These are phyloP conservation scores for Caradrina kadenii DNA, from an alignment of 2,888 invertebrate species.

Conservation along the genomic window DNA sequence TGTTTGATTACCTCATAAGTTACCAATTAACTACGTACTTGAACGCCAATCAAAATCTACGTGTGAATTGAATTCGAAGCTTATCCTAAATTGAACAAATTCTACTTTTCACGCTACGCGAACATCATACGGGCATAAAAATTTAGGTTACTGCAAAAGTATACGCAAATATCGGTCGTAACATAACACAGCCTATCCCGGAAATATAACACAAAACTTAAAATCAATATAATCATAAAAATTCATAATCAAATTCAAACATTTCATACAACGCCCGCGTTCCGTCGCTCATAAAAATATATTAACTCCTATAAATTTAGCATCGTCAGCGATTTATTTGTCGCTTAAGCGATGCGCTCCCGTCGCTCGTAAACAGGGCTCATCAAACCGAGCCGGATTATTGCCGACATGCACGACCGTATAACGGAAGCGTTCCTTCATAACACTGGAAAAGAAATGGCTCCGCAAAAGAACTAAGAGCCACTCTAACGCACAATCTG, in stretches of 20 bases:
- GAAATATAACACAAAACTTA: slow-evolving; percentile 60
- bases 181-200: slow-evolving; percentile 33
- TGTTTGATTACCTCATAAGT: slow-evolving; percentile 52
- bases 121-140: slow-evolving; percentile 32
- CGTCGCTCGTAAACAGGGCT: slow-evolving; percentile 83
- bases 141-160: slow-evolving; percentile 21
- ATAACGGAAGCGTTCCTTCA: slow-evolving; percentile 73
- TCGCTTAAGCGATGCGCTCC: slow-evolving; percentile 82
- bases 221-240: slow-evolving; percentile 62
- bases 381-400: slow-evolving; percentile 80
- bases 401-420: slow-evolving; percentile 77
- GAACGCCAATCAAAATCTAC: slow-evolving; percentile 17
- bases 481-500: slow-evolving; percentile 52
- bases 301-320: slow-evolving; percentile 86
- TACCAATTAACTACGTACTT: slow-evolving; percentile 38
- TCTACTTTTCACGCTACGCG: neutral
- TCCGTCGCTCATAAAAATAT: slow-evolving; percentile 82
- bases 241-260: slow-evolving; percentile 75
- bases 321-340: slow-evolving; percentile 86
- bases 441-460: slow-evolving; percentile 57
- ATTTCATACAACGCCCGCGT: slow-evolving; percentile 74
- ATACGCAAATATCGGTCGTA: slow-evolving; percentile 20
- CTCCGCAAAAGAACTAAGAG: slow-evolving; percentile 55
- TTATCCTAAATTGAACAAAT: slow-evolving; percentile 24
- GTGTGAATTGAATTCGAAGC: slow-evolving; percentile 31